These are phyloP conservation scores for Stenchaetothrips biformis DNA, from an alignment of 2,888 invertebrate species.

Conservation along the genomic window DNA sequence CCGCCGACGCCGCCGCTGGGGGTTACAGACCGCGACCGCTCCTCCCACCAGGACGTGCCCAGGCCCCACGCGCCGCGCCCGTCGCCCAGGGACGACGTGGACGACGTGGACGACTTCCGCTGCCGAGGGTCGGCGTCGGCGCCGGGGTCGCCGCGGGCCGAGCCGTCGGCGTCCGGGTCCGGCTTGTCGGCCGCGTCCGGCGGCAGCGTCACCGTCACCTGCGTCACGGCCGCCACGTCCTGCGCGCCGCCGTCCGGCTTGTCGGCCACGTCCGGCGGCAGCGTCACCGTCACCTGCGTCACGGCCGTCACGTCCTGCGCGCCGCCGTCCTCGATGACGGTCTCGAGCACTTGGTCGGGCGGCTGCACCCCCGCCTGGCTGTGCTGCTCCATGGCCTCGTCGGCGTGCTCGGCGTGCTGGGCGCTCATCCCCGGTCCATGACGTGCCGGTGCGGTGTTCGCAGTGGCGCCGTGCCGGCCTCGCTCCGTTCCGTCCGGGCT, in stretches of 20 bases:
- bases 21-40: constrained; percentile 27
- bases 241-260: neutral
- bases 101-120: constrained; percentile 15
- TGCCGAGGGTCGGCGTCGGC: neutral
- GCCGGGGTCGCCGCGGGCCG: constrained; percentile 30
- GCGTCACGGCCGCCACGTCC: neutral
- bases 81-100: constrained; percentile 16
- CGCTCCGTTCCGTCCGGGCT: neutral
- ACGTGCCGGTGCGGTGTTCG: neutral
- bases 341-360: too few relatives aligned
- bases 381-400: too few relatives aligned
- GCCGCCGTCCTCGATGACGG: neutral
- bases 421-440: neutral
- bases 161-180: constrained; percentile 29
- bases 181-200: constrained; percentile 19
- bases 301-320: neutral
- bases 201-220: constrained; percentile 15
- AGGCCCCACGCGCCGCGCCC: neutral
- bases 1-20: constrained; percentile 2
- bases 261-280: neutral
- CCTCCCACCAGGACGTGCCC: constrained; percentile 27
- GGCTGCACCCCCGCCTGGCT: too few relatives aligned
- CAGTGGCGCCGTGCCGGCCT: neutral
- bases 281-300: too few relatives aligned
- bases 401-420: neutral